Conservation (phyloP, 1,140 invertebrate species). For the Apis florea region DNA sequence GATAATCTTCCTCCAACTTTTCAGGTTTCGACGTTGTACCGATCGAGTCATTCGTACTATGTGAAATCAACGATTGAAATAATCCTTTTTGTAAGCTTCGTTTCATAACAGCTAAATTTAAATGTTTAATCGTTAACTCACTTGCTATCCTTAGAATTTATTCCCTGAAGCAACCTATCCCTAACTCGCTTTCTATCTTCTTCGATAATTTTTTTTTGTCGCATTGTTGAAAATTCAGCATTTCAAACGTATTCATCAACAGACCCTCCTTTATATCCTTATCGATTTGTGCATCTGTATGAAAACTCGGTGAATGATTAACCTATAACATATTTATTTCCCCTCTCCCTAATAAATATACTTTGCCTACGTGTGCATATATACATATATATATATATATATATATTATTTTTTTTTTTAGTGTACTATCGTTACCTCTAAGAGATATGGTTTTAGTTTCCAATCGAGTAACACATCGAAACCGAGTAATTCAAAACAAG, state of each 20-base stretch:
- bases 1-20: conserved; percentile 62
- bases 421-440: conserved; percentile 84
- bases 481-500: conserved; percentile 94
- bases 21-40: conserved; percentile 58
- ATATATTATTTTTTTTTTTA: too few species aligned
- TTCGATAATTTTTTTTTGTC: conserved; percentile 88
- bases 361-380: too few species aligned
- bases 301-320: conserved; percentile 95
- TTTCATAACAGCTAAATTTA: too few species aligned
- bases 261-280: conserved; percentile 91
- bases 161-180: conserved; percentile 83
- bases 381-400: too few species aligned
- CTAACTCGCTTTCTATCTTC: conserved; percentile 86
- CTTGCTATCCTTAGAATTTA: conserved; percentile 75
- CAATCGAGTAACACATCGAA: conserved; percentile 93
- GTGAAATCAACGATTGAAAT: conserved; percentile 2
- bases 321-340: conserved; percentile 79
- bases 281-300: conserved; percentile 91
- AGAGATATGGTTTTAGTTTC: conserved; percentile 90
- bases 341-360: background rate
- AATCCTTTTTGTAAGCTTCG: background rate
- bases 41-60: conserved; percentile 48
- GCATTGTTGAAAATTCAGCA: conserved; percentile 90
- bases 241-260: conserved; percentile 90
- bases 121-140: conserved; percentile 33